Evolutionary conservation across 2,113 vertebrate genomes (phyloP), one percentile per base, ranked within the genome.

Genomic region (Ivindomyrus marchei): DNA sequence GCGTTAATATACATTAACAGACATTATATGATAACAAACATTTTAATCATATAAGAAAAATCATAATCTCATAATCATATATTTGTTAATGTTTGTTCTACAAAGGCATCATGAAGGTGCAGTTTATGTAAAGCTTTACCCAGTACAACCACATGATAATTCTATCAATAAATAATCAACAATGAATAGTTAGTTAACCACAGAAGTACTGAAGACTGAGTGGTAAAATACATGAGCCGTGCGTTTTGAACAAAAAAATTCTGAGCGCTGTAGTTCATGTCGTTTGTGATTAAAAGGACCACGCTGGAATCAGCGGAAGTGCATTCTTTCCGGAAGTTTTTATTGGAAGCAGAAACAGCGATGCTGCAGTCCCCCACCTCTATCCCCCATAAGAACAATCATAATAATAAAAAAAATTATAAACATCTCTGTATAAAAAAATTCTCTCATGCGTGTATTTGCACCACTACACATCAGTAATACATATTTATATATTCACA

Each of bases 401-500:
- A 95, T 92, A 95, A 95, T 94, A 89, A 95, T 90, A 91, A 93
- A 89, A 89, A 93, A 93, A 96, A 95, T 95, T 96, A 95, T 92
- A 96, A 96, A 96, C 96, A 96, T 96, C 92, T 95, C 0, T 50
- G 96, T 96, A 95, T 96, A 96, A 96, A 96, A 96, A 96, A 95
- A 94, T 91, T 91, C 92, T 92, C 91, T 94, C 96, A 96, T 96
- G 96, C 96, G 93, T 95, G 94, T 94, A 96, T 95, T 93, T 93
- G 94, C 95, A 96, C 94, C 96, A 96, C 96, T 94, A 95, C 94
- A 96, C 95, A 93, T 96, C 94, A 91, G 94, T 94, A 95, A 96
- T 94, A 94, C 94, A 94, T 95, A 96, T 96, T 95, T 96, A 96
- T 96, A 96, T 96, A 96, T 96, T 96, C 95, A 96, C 95, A 96